A percentile compares a stretch with the other conserved stretches of the same genome.
phyloP scores from a whole-genome alignment of 2,888 invertebrate species.

The Megalurothrips usitatus region DNA sequence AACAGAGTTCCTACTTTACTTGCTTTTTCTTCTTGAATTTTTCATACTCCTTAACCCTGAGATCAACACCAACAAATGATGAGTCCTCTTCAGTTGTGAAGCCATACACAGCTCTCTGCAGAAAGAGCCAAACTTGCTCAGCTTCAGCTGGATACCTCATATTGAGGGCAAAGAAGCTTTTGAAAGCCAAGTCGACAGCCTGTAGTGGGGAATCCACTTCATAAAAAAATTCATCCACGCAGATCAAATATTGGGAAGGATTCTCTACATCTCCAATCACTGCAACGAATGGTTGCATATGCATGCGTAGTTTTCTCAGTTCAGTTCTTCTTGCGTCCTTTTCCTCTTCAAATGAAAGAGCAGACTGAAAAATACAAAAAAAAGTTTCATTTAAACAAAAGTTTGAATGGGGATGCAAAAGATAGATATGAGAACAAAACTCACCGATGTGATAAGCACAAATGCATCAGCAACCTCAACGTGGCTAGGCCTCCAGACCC shows the following conservation, averaged over 20 bases:
- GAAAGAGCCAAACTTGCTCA: slow-evolving; percentile 31
- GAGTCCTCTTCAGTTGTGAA: too few species aligned
- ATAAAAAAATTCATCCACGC: slow-evolving; percentile 30
- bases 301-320: too few species aligned
- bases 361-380: slow-evolving; percentile 14
- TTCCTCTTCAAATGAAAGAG: too few species aligned
- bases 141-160: slow-evolving; percentile 31
- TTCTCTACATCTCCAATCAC: too few species aligned
- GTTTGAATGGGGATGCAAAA: too few species aligned
- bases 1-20: too few species aligned
- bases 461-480: slow-evolving; percentile 16
- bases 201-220: slow-evolving; percentile 31
- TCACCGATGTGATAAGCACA: slow-evolving; percentile 5
- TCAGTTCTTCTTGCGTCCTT: too few species aligned
- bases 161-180: slow-evolving; percentile 30
- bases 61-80: too few species aligned
- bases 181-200: slow-evolving; percentile 33
- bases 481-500: background rate
- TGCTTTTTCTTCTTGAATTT: too few species aligned
- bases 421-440: background rate
- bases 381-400: background rate
- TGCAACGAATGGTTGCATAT: too few species aligned
- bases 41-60: too few species aligned
- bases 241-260: too few species aligned
- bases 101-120: slow-evolving; percentile 33